Base-by-base conservation (phyloP, 2,888 invertebrate species). In the Mythimna ferrago region DNA sequence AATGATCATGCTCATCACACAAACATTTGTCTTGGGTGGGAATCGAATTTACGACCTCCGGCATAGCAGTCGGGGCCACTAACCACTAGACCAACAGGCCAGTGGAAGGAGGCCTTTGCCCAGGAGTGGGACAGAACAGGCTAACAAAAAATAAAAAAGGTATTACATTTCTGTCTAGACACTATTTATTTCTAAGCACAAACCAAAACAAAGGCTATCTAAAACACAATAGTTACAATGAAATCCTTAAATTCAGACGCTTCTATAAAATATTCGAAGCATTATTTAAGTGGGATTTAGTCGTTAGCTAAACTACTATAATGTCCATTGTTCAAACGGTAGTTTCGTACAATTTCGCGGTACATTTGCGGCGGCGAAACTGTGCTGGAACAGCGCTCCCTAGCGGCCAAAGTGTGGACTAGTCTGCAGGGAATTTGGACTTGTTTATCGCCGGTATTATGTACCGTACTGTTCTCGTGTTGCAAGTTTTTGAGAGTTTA, bases 261-360 rank as follows among this genome's bases (percentile, higher is more conserved):
- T 66, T 60, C 64, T 60, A 79, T 76, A 82, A 88, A 90, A 89
- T 90, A 89, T 89, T 89, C 83, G 87, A 84, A 85, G 84, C 88
- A 88, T 89, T 88, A 92, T 92, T 89, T 87, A 87, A 86, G 86
- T 85, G 86, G 87, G 88, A 89, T 89, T 89, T 88, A 89, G 89
- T 89, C 90, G 90, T 92, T 92, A 91, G 89, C 89, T 90, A 90
- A 91, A 92, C 91, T 91, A 89, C 89, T 89, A 87, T 88, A 88
- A 90, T 88, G 89, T 81, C 86, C 89, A 92, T 92, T 93, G 93
- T 93, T 91, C 91, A 88, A 86, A 87, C 78, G 88, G 86, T 84
- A 86, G 88, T 90, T 89, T 83, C 73, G 88, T 88, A 90, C 92
- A 90, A 92, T 93, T 91, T 89, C 84, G 92, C 83, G 91, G 91